A percentile compares a stretch with the other conserved stretches of the same genome.
Conservation (phyloP, 2,888 invertebrate species). For the Agrochola lota region DNA sequence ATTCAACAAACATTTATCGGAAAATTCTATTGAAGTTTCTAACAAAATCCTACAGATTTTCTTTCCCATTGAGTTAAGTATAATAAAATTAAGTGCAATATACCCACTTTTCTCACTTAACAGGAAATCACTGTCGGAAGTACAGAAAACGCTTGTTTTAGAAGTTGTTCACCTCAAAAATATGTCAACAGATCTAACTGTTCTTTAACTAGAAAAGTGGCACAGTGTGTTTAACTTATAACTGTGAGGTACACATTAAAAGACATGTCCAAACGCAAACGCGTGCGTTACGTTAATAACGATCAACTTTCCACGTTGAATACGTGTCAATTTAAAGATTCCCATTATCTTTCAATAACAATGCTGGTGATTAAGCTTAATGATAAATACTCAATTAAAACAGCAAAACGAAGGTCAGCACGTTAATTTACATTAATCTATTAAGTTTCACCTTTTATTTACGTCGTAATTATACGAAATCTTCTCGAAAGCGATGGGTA, state of each 20-base stretch:
- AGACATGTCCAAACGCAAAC: constrained; percentile 11
- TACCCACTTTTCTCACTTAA: neutral
- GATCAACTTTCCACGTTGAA: constrained; percentile 44
- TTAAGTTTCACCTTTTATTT: constrained; percentile 53
- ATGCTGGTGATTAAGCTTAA: constrained; percentile 51
- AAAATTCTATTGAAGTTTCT: constrained; percentile 5
- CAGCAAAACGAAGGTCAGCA: constrained; percentile 41
- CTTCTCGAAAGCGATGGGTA: constrained; percentile 50
- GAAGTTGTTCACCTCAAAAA: constrained; percentile 20
- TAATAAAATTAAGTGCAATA: neutral
- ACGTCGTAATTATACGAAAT: constrained; percentile 26
- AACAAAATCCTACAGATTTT: neutral
- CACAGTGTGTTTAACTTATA: constrained; percentile 29
- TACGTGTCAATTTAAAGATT: constrained; percentile 64
- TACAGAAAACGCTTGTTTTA: neutral
- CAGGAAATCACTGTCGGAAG: neutral
- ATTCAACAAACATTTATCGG: fast-evolving
- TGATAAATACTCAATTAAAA: constrained; percentile 53
- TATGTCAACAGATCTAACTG: constrained; percentile 49
- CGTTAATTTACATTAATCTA: constrained; percentile 50
- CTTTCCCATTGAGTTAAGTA: too few relatives aligned
- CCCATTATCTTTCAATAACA: constrained; percentile 61
- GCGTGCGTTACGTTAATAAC: constrained; percentile 7
- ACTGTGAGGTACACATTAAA: constrained; percentile 26
- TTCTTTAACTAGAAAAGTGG: constrained; percentile 30